Percentiles rank a stretch among this genome's conserved stretches.
Evolutionary conservation across 2,888 invertebrate genomes (phyloP).

Genomic region (Argyresthia albistria): DNA sequence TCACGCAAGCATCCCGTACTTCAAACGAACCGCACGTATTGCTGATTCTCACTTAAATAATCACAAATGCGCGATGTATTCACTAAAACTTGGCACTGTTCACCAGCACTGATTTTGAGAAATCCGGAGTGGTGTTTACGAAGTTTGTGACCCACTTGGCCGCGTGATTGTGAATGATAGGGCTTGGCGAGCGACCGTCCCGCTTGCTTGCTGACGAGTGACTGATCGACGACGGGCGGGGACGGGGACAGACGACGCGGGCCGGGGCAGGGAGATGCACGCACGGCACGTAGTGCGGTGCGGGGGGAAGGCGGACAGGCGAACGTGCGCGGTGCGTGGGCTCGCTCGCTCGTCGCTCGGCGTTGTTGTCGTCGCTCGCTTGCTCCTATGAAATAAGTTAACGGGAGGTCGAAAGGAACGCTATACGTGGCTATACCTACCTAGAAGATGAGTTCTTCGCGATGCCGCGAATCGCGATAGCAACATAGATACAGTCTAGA

Average conservation of each 20-base stretch:
- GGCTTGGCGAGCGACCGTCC: slow-evolving; percentile 36
- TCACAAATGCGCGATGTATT: slow-evolving; percentile 13
- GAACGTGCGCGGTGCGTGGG: too few relatives aligned
- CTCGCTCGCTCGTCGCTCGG: too few relatives aligned
- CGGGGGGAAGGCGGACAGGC: background rate
- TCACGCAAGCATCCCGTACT: slow-evolving; percentile 71
- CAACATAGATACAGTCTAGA: too few relatives aligned
- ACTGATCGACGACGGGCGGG: slow-evolving; percentile 41
- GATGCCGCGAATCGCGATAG: too few relatives aligned
- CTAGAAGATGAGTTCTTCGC: too few relatives aligned
- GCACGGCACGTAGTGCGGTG: slow-evolving; percentile 16
- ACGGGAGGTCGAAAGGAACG: too few relatives aligned
- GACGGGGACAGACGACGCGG: slow-evolving; percentile 17
- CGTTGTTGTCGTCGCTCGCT: too few relatives aligned
- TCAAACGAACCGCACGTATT: slow-evolving; percentile 58
- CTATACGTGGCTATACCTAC: too few relatives aligned
- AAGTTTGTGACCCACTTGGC: slow-evolving; percentile 53
- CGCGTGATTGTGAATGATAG: slow-evolving; percentile 35
- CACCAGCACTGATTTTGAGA: slow-evolving; percentile 2
- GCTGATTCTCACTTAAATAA: background rate
- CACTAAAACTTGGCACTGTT: slow-evolving; percentile 5
- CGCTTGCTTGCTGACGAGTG: slow-evolving; percentile 43
- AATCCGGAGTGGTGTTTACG: slow-evolving; percentile 1
- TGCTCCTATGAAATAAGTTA: too few relatives aligned
- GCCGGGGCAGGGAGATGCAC: slow-evolving; percentile 21